Evolutionary conservation across 2,797 vertebrate genomes (phyloP), one percentile per base, ranked within the genome.

Genomic region (Cuculus canorus): DNA sequence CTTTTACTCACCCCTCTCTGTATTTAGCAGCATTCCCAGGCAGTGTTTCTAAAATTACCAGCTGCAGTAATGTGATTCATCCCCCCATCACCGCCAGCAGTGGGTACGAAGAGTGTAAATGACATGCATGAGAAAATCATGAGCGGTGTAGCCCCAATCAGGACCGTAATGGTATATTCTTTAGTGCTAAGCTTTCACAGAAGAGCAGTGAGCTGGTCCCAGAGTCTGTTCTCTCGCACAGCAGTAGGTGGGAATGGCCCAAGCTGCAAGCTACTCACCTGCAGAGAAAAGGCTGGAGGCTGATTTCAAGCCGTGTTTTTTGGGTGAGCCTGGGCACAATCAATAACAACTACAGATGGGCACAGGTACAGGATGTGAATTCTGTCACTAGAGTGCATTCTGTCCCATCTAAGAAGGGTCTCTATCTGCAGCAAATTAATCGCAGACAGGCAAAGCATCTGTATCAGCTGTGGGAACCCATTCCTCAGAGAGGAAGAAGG

Each of bases 21-120:
- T 94, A 93, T 96, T 92, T 94, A 96, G 85, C 70, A 54, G 83
- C 84, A 96, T 94, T 95, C 82, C 65, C 77, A 93, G 65, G 72
- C 89, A 88, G 83, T 76, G 76, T 88, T 96, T 90, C 95, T 96
- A 96, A 96, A 97, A 96, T 95, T 96, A 94, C 45, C 86, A 78
- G 76, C 79, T 92, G 82, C 92, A 86, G 82, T 70, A 88, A 90
- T 76, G 84, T 95, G 95, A 96, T 92, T 95, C 92, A 94, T 93
- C 77, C 68, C 86, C 91, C 86, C 91, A 92, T 78, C 93, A 93
- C 75, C 5, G 0, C 70, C 94, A 96, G 91, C 72, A 82, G 85
- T 73, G 86, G 92, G 66, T 90, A 94, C 73, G 72, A 75, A 89
- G 75, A 93, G 89, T 80, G 41, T 90, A 91, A 91, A 92, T 83